These are phyloP conservation scores for Odontamblyopus rebecca DNA, from an alignment of 2,797 vertebrate genomes.

Conservation along the genomic window DNA sequence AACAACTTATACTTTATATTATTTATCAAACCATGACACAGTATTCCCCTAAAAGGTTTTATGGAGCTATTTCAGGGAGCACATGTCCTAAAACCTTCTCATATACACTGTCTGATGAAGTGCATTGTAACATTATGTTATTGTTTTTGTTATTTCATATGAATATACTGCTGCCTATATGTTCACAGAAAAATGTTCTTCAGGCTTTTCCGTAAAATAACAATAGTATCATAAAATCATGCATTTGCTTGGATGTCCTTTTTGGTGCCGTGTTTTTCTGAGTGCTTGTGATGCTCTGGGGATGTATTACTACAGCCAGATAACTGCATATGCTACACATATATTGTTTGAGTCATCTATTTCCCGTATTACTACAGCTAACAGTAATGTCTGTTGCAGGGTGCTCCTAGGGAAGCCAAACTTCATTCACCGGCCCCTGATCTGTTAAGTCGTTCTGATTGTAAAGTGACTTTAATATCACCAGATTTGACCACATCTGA, in stretches of 20 bases:
- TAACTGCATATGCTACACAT: no score
- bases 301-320: no score
- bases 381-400: not conserved
- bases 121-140: slow-evolving; percentile 3
- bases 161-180: not conserved
- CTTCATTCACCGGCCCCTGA: slow-evolving; percentile 7
- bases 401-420: not conserved
- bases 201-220: slow-evolving; percentile 10
- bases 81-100: slow-evolving; percentile 46
- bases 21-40: slow-evolving; percentile 66
- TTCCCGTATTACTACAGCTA: not conserved
- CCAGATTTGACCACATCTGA: not conserved
- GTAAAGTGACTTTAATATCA: not conserved
- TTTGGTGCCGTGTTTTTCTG: not conserved
- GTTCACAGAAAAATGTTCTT: not conserved
- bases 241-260: not conserved
- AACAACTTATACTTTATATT: slow-evolving; percentile 68
- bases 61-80: slow-evolving; percentile 55
- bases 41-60: slow-evolving; percentile 54
- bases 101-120: slow-evolving; percentile 30
- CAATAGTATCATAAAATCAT: slow-evolving; percentile 36
- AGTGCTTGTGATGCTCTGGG: not conserved
- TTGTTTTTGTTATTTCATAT: not conserved
- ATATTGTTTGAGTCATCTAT: not conserved
- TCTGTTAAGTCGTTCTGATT: not conserved